A percentile compares a stretch with the other conserved stretches of the same genome.
Evolutionary conservation across 2,797 vertebrate species (phyloP).

Genomic region (Intellagama lesueurii): DNA sequence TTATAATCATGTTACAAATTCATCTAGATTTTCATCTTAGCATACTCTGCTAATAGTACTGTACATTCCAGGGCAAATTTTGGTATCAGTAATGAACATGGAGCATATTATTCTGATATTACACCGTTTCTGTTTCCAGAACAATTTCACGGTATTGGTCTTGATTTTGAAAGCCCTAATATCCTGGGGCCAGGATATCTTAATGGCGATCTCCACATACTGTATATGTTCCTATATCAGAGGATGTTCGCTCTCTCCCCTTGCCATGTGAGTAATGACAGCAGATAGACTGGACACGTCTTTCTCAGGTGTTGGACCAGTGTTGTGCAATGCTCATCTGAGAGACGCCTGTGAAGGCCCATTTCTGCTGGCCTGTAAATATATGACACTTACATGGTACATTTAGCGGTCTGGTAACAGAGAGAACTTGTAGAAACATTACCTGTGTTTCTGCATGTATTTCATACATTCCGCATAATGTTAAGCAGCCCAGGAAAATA

Average conservation of each 20-base stretch:
- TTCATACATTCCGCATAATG: not conserved
- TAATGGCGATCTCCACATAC: not conserved
- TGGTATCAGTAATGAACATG: accelerated
- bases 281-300: not conserved
- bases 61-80: too few species aligned
- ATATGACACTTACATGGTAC: too few species aligned
- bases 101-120: not conserved
- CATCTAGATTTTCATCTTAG: not conserved
- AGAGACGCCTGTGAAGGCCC: not conserved
- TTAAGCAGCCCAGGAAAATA: not conserved
- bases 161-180: not conserved
- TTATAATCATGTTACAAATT: constrained; percentile 72
- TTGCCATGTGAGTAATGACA: not conserved
- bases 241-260: not conserved
- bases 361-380: not conserved
- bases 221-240: too few species aligned
- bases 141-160: not conserved
- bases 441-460: not conserved
- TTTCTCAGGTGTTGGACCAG: not conserved
- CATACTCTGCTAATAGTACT: not conserved
- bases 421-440: not conserved
- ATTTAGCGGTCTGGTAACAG: not conserved
- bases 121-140: not conserved
- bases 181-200: not conserved
- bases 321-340: not conserved